These are phyloP conservation scores for Calidris pugnax DNA, from an alignment of 2,113 vertebrate species.

Conservation along the genomic window DNA sequence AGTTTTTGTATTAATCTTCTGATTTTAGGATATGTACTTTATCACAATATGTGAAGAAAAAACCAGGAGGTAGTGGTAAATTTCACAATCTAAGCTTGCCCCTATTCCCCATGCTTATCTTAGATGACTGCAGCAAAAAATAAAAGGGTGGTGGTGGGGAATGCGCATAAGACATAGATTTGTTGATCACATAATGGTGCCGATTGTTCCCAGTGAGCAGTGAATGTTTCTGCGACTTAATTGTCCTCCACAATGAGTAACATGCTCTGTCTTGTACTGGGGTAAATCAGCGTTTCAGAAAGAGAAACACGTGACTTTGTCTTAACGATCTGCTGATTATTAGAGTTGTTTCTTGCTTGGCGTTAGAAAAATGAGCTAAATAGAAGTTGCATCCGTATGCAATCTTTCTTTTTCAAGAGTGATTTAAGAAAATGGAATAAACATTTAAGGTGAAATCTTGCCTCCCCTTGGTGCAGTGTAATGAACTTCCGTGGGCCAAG, in stretches of 20 bases:
- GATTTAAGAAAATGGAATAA: neutral
- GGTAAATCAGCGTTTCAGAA: constrained; percentile 35
- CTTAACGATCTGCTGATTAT: neutral
- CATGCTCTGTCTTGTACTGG: constrained; percentile 64
- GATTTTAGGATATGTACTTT: neutral
- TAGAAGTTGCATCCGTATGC: neutral
- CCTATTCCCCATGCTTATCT: neutral
- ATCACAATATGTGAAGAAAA: neutral
- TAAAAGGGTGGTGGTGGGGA: neutral
- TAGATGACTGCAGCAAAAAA: neutral
- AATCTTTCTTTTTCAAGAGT: neutral
- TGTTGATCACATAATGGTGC: constrained; percentile 35
- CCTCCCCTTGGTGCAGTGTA: neutral
- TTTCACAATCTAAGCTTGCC: neutral
- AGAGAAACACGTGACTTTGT: neutral
- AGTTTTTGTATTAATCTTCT: neutral
- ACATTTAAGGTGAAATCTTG: neutral
- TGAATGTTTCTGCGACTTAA: constrained; percentile 63
- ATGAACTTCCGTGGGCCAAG: neutral
- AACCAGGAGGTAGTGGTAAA: neutral
- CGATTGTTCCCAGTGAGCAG: constrained; percentile 29
- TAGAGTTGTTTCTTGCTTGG: neutral
- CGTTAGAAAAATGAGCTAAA: neutral
- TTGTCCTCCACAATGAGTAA: constrained; percentile 62
- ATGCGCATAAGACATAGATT: neutral